Evolutionary conservation across 2,113 vertebrate species (phyloP).

Genomic region (Pheucticus melanocephalus): DNA sequence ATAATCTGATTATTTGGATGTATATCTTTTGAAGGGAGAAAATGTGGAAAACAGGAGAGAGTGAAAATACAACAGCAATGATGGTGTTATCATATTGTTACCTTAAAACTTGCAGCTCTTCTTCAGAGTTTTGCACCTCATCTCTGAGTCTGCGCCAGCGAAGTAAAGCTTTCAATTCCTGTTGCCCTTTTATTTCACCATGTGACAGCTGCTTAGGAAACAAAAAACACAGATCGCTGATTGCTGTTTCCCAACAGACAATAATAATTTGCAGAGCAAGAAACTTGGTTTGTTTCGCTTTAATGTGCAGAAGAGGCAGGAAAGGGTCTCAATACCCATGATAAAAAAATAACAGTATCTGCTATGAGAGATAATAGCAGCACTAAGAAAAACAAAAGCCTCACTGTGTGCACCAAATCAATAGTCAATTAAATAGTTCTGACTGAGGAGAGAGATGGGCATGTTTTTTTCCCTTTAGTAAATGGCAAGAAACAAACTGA

Average conservation of each 20-base stretch:
- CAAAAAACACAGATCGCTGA: not conserved
- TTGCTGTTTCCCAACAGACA: not conserved
- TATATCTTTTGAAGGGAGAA: not conserved
- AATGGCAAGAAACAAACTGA: not conserved
- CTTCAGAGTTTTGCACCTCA: constrained; percentile 86
- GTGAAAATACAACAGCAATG: not conserved
- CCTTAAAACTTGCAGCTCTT: constrained; percentile 92
- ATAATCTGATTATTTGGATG: not conserved
- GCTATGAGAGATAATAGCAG: not conserved
- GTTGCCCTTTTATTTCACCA: constrained; percentile 75
- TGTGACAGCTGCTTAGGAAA: constrained; percentile 72
- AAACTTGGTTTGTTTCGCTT: not conserved
- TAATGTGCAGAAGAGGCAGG: not conserved
- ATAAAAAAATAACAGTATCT: not conserved
- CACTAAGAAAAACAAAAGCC: not conserved
- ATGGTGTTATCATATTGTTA: constrained; percentile 41
- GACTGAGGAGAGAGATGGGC: not conserved
- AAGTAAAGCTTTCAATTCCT: constrained; percentile 85
- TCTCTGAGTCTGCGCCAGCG: constrained; percentile 87
- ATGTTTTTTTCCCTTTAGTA: not conserved
- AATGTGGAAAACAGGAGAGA: not conserved
- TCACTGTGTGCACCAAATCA: not conserved
- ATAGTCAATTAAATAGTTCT: not conserved
- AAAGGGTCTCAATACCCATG: not conserved
- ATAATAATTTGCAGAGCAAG: not conserved